Evolutionary conservation across 2,113 vertebrate species (phyloP).

Genomic region (Oryzias celebensis): DNA sequence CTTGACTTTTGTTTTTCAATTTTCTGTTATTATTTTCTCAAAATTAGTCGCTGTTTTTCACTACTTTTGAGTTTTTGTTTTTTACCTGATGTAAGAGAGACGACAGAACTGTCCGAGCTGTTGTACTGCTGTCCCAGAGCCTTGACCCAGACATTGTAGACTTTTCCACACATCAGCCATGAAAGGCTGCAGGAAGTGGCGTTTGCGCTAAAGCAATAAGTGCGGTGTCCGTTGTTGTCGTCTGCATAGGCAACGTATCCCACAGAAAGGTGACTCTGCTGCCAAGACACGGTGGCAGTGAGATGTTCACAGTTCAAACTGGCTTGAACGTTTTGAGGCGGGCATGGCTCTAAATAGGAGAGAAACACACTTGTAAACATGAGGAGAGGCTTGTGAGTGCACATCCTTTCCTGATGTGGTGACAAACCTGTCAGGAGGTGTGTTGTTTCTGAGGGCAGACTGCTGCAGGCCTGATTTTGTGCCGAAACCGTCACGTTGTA

Average conservation of each 20-base stretch:
- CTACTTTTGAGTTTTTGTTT: not conserved
- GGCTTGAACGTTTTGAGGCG: conserved; percentile 54
- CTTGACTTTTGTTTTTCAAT: too few relatives aligned
- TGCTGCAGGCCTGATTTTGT: conserved; percentile 54
- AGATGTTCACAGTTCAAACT: conserved; percentile 44
- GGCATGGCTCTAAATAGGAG: conserved; percentile 63
- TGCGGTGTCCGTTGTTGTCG: conserved; percentile 18
- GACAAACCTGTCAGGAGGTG: conserved; percentile 66
- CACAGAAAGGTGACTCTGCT: conserved; percentile 49
- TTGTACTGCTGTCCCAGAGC: conserved; percentile 58
- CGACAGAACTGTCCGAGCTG: conserved; percentile 60
- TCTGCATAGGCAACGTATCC: conserved; percentile 59
- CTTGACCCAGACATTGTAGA: conserved; percentile 56
- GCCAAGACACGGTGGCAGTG: conserved; percentile 61
- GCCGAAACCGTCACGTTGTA: conserved; percentile 71
- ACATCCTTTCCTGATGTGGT: not conserved
- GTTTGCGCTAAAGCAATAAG: conserved; percentile 37
- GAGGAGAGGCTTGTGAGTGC: not conserved
- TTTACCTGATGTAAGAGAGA: conserved; percentile 63
- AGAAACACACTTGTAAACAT: conserved; percentile 1
- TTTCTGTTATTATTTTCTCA: not conserved
- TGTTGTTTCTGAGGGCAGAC: conserved; percentile 25
- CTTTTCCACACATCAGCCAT: conserved; percentile 61
- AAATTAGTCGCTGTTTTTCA: not conserved
- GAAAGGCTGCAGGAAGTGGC: conserved; percentile 48